A percentile compares a stretch with the other conserved stretches of the same genome.
Conservation (phyloP, 2,797 vertebrate genomes). For the Taenioides sp. region DNA sequence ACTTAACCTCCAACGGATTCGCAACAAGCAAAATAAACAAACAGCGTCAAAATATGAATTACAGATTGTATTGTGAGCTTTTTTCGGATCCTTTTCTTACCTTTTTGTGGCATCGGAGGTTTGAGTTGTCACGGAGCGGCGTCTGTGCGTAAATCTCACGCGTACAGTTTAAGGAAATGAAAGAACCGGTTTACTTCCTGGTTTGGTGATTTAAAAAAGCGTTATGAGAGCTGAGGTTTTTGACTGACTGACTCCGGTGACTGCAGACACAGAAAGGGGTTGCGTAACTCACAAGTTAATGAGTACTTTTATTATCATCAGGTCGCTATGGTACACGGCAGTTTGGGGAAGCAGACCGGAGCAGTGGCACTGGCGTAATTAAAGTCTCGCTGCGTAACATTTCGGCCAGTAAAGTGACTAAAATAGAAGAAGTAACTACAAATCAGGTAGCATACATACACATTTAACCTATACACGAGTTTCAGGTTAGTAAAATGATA, state of each 20-base stretch:
- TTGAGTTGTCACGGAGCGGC: not conserved
- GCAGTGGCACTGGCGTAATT: too few species aligned
- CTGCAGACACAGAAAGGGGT: not conserved
- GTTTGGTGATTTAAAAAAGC: not conserved
- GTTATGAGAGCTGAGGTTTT: not conserved
- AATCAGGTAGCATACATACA: too few species aligned
- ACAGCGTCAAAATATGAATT: not conserved
- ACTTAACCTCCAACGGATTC: not conserved
- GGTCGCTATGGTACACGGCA: too few species aligned
- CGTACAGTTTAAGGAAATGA: slow-evolving; percentile 6
- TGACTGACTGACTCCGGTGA: not conserved
- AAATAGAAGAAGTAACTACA: too few species aligned
- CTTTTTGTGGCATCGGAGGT: not conserved
- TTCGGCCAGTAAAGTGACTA: too few species aligned
- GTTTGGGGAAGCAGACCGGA: too few species aligned
- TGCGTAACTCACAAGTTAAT: not conserved
- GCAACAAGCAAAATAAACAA: too few species aligned
- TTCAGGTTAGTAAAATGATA: too few species aligned
- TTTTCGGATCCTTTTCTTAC: not conserved
- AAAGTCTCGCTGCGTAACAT: too few species aligned
- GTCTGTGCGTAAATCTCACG: not conserved
- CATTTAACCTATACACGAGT: too few species aligned
- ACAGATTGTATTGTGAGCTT: not conserved
- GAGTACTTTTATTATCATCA: not conserved
- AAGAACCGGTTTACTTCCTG: not conserved